Conservation (phyloP, 2,113 vertebrate species). For the Perca schrenkii region DNA sequence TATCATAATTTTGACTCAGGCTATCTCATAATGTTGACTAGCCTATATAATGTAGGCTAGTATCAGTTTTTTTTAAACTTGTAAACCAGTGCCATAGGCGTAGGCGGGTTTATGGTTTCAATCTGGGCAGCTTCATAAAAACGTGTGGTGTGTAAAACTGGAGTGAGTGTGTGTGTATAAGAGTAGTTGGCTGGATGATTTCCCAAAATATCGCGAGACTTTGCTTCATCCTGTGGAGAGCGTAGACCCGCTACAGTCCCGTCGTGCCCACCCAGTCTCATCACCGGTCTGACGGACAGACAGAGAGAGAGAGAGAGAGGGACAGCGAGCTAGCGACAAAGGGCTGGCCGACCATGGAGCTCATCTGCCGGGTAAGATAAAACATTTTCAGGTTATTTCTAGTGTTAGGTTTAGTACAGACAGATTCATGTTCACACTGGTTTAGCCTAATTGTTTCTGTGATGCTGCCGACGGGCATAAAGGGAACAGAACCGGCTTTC, state of each 20-base stretch:
- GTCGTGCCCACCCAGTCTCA: constrained; percentile 44
- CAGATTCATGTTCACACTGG: neutral
- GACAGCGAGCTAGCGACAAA: constrained; percentile 18
- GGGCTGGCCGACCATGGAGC: constrained; percentile 37
- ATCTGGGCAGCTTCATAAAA: neutral
- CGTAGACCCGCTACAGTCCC: constrained; percentile 1
- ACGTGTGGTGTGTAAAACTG: neutral
- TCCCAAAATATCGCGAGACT: constrained; percentile 55
- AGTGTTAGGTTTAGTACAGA: neutral
- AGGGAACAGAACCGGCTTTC: constrained; percentile 35
- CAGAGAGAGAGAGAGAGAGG: neutral
- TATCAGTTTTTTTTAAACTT: too few relatives aligned
- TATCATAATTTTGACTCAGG: too few relatives aligned
- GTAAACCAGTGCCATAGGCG: neutral
- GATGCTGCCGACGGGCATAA: constrained; percentile 36
- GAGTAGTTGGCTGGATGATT: too few relatives aligned
- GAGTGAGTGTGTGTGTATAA: neutral
- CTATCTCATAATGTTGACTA: too few relatives aligned
- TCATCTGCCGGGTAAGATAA: constrained; percentile 47
- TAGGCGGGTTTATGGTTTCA: neutral
- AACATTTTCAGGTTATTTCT: too few relatives aligned
- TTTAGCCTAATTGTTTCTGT: neutral
- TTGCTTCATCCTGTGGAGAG: neutral
- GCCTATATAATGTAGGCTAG: too few relatives aligned
- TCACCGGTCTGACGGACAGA: constrained; percentile 39